phyloP scores from a whole-genome alignment of 2,113 vertebrate genomes.

The Etheostoma spectabile region DNA sequence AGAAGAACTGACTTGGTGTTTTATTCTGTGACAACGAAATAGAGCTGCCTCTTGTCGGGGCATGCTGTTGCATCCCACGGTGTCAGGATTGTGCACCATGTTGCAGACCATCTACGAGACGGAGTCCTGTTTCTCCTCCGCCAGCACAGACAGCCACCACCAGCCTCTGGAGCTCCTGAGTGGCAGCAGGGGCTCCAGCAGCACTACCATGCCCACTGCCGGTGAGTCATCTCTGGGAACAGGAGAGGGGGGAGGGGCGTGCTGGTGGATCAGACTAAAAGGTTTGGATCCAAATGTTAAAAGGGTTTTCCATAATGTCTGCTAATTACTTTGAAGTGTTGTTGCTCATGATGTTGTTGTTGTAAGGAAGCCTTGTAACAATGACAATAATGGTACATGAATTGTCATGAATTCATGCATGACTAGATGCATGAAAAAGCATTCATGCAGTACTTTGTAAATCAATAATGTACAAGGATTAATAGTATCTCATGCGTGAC shows the following conservation, averaged over 20 bases:
- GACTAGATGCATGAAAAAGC: no score
- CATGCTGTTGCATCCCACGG: slow-evolving; percentile 77
- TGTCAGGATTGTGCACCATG: slow-evolving; percentile 82
- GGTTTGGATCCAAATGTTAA: not conserved
- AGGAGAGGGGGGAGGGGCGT: slow-evolving; percentile 16
- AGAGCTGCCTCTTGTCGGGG: slow-evolving; percentile 60
- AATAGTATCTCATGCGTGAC: no score
- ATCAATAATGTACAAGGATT: no score
- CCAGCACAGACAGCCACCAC: slow-evolving; percentile 67
- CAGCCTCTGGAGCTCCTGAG: slow-evolving; percentile 80
- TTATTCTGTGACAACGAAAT: slow-evolving; percentile 29
- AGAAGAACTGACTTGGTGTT: slow-evolving; percentile 37
- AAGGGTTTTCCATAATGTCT: not conserved
- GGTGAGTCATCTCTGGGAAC: slow-evolving; percentile 77
- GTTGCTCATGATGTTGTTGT: not conserved
- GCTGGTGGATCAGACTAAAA: not conserved
- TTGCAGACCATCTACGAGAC: slow-evolving; percentile 83
- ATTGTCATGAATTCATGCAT: no score
- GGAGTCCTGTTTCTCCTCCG: slow-evolving; percentile 77
- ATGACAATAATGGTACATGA: no score
- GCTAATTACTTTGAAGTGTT: not conserved
- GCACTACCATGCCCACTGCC: slow-evolving; percentile 73
- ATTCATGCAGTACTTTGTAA: no score
- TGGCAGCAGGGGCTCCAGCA: slow-evolving; percentile 68
- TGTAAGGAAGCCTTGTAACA: no score